phyloP scores from a whole-genome alignment of 2,797 vertebrate genomes.

The Mastacembelus armatus region DNA sequence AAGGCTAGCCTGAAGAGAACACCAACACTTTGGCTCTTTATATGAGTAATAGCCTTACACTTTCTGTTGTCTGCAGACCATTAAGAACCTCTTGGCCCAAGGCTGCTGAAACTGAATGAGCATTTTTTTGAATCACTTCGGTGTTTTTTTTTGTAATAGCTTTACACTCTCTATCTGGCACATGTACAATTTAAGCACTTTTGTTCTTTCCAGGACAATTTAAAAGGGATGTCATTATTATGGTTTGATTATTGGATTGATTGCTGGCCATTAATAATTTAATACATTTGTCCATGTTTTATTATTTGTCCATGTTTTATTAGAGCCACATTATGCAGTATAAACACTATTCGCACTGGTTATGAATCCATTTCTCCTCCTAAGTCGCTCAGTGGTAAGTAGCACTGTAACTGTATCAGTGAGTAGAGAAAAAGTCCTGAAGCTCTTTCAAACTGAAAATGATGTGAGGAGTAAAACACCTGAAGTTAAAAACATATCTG shows the following conservation, averaged over 20 bases:
- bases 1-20: too few species aligned
- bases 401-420: neutral
- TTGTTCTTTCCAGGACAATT: neutral
- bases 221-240: neutral
- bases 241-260: neutral
- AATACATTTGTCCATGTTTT: neutral
- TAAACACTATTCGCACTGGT: neutral
- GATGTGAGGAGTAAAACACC: constrained; percentile 7
- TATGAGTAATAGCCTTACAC: too few species aligned
- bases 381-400: neutral
- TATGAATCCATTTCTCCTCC: neutral
- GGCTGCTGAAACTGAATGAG: too few species aligned
- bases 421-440: neutral
- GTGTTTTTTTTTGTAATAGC: too few species aligned
- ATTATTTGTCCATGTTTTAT: neutral
- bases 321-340: neutral
- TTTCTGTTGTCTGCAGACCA: too few species aligned
- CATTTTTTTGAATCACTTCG: too few species aligned
- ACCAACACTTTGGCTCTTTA: too few species aligned
- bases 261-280: neutral
- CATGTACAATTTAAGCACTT: neutral
- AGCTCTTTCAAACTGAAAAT: constrained; percentile 19
- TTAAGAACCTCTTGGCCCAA: too few species aligned
- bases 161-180: too few species aligned
- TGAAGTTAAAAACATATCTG: neutral